These are phyloP conservation scores for Bombus ignitus DNA, from an alignment of 1,140 invertebrate genomes.

Conservation along the genomic window DNA sequence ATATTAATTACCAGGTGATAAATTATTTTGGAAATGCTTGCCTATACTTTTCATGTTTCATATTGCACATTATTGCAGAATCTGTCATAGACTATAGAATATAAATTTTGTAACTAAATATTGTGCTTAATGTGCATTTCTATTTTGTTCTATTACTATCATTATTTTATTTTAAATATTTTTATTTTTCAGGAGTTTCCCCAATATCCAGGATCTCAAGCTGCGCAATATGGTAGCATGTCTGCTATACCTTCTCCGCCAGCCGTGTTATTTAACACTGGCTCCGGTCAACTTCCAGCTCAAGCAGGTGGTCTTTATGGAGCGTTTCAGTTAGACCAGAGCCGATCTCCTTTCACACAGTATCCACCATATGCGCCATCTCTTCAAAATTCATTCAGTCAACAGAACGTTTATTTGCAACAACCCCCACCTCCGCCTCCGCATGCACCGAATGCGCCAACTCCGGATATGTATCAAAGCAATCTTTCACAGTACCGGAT, in stretches of 20 bases:
- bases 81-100: too few relatives aligned
- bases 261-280: slow-evolving; percentile 89
- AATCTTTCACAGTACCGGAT: slow-evolving; percentile 89
- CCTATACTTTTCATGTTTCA: not conserved
- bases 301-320: slow-evolving; percentile 90
- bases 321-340: slow-evolving; percentile 86
- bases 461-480: slow-evolving; percentile 91
- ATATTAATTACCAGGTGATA: slow-evolving; percentile 84
- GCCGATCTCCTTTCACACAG: slow-evolving; percentile 86
- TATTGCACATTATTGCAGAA: not conserved
- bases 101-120: too few relatives aligned
- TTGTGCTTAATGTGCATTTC: not conserved
- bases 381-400: slow-evolving; percentile 85
- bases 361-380: slow-evolving; percentile 85
- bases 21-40: slow-evolving; percentile 31
- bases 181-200: slow-evolving; percentile 74
- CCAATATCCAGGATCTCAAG: slow-evolving; percentile 81
- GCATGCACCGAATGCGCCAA: slow-evolving; percentile 83
- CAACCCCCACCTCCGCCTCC: slow-evolving; percentile 83
- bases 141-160: not conserved
- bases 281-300: slow-evolving; percentile 88
- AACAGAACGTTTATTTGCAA: slow-evolving; percentile 87
- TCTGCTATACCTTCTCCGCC: slow-evolving; percentile 92
- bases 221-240: slow-evolving; percentile 88
- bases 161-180: not conserved